Percentiles rank a stretch among this genome's conserved stretches.
Evolutionary conservation across 2,888 invertebrate genomes (phyloP).

Genomic region (Meganola albula): DNA sequence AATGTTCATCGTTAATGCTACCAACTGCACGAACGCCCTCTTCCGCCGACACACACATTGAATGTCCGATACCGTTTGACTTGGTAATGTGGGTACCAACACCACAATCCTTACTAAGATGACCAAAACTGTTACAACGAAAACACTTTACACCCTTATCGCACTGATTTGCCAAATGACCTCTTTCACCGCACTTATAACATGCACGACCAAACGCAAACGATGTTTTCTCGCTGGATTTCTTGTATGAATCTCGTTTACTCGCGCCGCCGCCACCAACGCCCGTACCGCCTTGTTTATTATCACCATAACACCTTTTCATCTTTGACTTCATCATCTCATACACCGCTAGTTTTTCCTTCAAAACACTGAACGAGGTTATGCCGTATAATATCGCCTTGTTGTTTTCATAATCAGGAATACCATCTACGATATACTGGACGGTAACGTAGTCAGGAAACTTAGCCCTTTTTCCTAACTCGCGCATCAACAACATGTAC

Average conservation of each 20-base stretch:
- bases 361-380: conserved; percentile 16
- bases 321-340: conserved; percentile 11
- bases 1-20: not conserved
- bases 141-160: not conserved
- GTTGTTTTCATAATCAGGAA: conserved; percentile 14
- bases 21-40: not conserved
- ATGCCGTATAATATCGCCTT: conserved; percentile 24
- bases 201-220: too few relatives aligned
- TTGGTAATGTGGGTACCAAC: not conserved
- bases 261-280: too few relatives aligned
- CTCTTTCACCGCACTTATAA: not conserved
- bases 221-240: not conserved
- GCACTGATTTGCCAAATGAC: not conserved
- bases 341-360: conserved; percentile 22
- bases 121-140: not conserved
- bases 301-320: not conserved
- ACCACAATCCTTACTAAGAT: not conserved
- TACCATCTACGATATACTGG: conserved; percentile 27
- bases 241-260: not conserved
- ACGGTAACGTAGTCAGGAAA: conserved; percentile 25
- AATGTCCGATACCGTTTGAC: not conserved
- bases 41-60: not conserved
- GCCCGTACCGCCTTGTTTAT: not conserved
- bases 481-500: conserved; percentile 21
- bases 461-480: conserved; percentile 13